Base-by-base conservation (phyloP, 2,888 invertebrate genomes). In the Euzetes globulus region DNA sequence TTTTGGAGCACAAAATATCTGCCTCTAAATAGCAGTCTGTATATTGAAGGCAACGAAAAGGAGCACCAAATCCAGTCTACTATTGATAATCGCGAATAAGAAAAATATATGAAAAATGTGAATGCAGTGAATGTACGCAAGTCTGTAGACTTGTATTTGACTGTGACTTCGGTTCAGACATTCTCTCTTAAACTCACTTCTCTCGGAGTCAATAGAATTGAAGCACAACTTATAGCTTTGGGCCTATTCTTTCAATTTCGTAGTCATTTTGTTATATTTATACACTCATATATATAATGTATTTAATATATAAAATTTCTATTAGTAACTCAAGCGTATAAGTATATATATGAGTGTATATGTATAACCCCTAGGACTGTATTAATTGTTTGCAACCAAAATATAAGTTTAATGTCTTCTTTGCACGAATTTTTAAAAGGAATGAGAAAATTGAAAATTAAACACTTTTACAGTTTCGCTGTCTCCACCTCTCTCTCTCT, bases 1-100 rank as follows among this genome's bases (percentile, higher is more conserved):
- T 58, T 58, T 58, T 58, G 17, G 29, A 27, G 58, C 58, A 58
- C 27, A 58, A 58, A 1, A 19, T 50, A 50, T 19, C 19, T 17
- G 19, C n/a, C n/a, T 47, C 47, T 47, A 47, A 17, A 47, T 17
- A 17, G 47, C 17, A 47, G 33, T 33, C 5, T 33, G 9, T 11
- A n/a, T 55, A 9, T 17, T 58, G 58, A 58, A 58, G 58, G 58
- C 58, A 58, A 58, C 58, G 27, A 58, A 50, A 50, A 19, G n/a
- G 19, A 9, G 41, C 41, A 50, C 50, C 50, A 50, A 13, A 50
- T 50, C 50, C 50, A 50, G 50, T 50, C 50, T 50, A 50, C 50
- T 50, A 19, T 50, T 50, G 50, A 50, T 50, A 50, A 50, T 50
- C 50, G 17, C 50, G 50, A 50, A 41, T 41, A 41, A 41, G 41